Evolutionary conservation across 2,797 vertebrate species (phyloP).

Genomic region (Rallus crepitans): DNA sequence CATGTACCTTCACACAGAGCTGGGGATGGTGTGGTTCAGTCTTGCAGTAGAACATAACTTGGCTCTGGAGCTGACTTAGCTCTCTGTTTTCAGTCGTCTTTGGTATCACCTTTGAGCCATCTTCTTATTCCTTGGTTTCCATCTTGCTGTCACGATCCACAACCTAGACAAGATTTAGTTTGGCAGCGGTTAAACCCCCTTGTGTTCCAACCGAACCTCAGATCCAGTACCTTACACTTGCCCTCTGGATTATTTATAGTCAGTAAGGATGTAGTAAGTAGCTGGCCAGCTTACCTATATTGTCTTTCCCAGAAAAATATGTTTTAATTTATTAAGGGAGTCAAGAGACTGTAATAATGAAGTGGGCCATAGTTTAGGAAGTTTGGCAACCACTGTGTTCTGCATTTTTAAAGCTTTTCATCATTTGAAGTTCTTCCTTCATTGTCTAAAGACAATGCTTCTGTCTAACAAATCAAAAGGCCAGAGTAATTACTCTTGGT

Average conservation of each 20-base stretch:
- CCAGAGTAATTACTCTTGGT: neutral
- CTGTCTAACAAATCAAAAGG: neutral
- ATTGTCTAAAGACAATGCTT: neutral
- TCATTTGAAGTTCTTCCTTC: neutral
- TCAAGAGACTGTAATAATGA: neutral
- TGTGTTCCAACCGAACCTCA: too few relatives aligned
- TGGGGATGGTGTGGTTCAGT: neutral
- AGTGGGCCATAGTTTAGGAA: neutral
- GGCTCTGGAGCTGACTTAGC: neutral
- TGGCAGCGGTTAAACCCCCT: too few relatives aligned
- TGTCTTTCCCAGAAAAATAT: neutral
- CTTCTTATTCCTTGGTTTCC: neutral
- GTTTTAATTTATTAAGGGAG: neutral
- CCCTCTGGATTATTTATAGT: neutral
- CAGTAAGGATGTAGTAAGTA: neutral
- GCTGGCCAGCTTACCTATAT: neutral
- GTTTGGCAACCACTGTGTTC: neutral
- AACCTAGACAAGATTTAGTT: too few relatives aligned
- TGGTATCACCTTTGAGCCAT: neutral
- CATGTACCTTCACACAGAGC: rapidly evolving
- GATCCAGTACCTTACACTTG: too few relatives aligned
- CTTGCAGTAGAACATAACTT: neutral
- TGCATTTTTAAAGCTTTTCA: neutral
- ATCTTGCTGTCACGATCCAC: neutral
- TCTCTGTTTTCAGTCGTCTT: neutral